These are phyloP conservation scores for Nothobranchius furzeri DNA, from an alignment of 2,113 vertebrate species.

Conservation along the genomic window DNA sequence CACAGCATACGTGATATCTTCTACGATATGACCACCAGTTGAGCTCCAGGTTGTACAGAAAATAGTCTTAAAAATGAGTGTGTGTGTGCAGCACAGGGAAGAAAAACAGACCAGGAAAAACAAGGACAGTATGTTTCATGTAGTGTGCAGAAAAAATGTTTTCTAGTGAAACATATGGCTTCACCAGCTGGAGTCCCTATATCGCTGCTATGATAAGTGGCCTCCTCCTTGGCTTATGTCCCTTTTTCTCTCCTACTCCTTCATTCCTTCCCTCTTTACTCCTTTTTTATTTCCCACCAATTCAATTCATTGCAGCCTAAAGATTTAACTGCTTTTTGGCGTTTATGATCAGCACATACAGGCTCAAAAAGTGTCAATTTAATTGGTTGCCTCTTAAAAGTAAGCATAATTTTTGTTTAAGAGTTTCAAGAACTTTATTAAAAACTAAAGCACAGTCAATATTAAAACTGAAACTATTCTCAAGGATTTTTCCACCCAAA, in stretches of 20 bases:
- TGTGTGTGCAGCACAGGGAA: neutral
- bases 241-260: conserved; percentile 31
- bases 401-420: too few species aligned
- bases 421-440: too few species aligned
- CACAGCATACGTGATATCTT: conserved; percentile 1
- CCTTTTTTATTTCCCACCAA: conserved; percentile 36
- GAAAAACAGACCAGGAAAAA: conserved; percentile 3
- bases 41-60: conserved; percentile 3
- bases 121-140: conserved; percentile 30
- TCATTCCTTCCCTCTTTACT: neutral
- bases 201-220: conserved; percentile 47
- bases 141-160: conserved; percentile 22
- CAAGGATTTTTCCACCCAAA: too few species aligned
- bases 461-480: too few species aligned
- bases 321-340: neutral
- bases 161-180: conserved; percentile 53
- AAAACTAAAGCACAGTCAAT: too few species aligned
- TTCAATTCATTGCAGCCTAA: conserved; percentile 25
- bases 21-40: conserved; percentile 19
- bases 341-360: neutral
- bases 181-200: conserved; percentile 53
- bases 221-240: conserved; percentile 32
- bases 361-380: too few species aligned
- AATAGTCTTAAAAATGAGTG: conserved; percentile 28
- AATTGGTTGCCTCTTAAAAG: too few species aligned